phyloP scores from a whole-genome alignment of 2,113 vertebrate genomes.

The Pimephales promelas region DNA sequence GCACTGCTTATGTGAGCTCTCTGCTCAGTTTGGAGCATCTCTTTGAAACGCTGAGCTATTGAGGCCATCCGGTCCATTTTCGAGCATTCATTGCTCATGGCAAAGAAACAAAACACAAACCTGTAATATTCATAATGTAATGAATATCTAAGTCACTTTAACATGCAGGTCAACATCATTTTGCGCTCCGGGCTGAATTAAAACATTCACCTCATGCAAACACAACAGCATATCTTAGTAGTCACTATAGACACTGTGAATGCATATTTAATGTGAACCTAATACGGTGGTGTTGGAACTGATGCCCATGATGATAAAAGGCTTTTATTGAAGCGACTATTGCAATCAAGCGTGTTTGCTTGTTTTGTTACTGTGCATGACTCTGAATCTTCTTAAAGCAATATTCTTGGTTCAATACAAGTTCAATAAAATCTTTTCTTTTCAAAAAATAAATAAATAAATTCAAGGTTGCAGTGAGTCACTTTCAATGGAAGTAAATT shows the following conservation, averaged over 20 bases:
- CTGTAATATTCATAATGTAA: constrained; percentile 41
- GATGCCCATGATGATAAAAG: background rate
- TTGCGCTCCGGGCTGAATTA: constrained; percentile 42
- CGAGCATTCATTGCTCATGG: background rate
- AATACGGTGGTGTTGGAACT: constrained; percentile 18
- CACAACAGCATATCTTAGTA: constrained; percentile 42
- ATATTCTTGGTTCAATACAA: background rate
- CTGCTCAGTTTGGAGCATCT: constrained; percentile 18
- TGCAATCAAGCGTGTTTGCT: background rate
- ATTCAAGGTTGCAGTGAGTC: background rate
- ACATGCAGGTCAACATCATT: constrained; percentile 37
- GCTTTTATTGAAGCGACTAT: background rate
- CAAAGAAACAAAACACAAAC: constrained; percentile 15
- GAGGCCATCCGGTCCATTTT: constrained; percentile 24
- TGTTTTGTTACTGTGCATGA: background rate
- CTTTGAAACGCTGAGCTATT: constrained; percentile 13
- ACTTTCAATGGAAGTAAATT: background rate
- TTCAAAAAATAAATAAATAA: too few relatives aligned
- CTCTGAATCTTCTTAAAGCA: background rate
- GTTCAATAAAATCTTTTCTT: too few relatives aligned
- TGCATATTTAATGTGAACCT: constrained; percentile 49
- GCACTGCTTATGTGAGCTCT: constrained; percentile 31
- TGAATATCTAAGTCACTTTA: constrained; percentile 39
- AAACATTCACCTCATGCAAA: constrained; percentile 39
- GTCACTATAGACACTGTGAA: constrained; percentile 19